A percentile compares a stretch with the other conserved stretches of the same genome.
phyloP scores from a whole-genome alignment of 35 echinoderm and acorn worm species.

The Apostichopus japonicus region DNA sequence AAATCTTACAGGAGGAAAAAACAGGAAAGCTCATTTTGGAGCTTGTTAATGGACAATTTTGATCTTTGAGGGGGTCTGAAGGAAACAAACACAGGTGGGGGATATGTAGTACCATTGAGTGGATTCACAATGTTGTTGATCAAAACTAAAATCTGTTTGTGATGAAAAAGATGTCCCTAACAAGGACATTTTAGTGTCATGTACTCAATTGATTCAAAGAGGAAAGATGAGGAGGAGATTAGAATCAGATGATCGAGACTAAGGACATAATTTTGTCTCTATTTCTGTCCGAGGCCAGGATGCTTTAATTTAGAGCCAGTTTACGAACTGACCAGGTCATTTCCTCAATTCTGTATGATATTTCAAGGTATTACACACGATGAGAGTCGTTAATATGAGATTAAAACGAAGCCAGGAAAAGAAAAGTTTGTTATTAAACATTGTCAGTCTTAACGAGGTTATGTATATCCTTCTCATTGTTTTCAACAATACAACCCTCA shows the following conservation, averaged over 20 bases:
- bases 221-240: too few relatives aligned
- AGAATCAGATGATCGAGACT: too few relatives aligned
- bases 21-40: too few relatives aligned
- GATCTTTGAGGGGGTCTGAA: neutral
- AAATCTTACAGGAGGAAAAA: too few relatives aligned
- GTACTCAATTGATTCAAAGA: neutral
- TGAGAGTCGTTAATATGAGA: too few relatives aligned
- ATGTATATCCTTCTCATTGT: too few relatives aligned
- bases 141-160: neutral
- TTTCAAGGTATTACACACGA: neutral
- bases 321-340: neutral
- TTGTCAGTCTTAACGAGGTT: too few relatives aligned
- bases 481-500: too few relatives aligned
- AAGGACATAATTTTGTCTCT: too few relatives aligned
- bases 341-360: neutral
- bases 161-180: too few relatives aligned
- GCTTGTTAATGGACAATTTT: neutral
- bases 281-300: neutral
- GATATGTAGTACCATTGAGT: neutral
- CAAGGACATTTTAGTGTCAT: neutral
- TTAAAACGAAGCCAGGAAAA: too few relatives aligned
- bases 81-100: neutral
- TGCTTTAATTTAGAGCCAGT: neutral
- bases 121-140: neutral
- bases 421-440: too few relatives aligned